A percentile compares a stretch with the other conserved stretches of the same genome.
Conservation (phyloP, 2,797 vertebrate genomes). For the Saxicola maurus region DNA sequence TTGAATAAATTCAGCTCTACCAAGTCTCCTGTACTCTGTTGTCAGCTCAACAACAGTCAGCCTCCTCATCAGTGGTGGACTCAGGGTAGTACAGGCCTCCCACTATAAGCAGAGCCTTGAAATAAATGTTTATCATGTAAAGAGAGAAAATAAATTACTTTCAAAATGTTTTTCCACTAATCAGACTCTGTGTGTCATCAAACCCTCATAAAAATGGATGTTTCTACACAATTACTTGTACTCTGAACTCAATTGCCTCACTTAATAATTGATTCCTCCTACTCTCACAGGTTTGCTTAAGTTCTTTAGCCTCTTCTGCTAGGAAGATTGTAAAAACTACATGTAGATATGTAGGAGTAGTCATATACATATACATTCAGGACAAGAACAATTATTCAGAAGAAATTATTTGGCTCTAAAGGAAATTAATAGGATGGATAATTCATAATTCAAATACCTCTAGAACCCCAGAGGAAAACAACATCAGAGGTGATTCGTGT, state of each 20-base stretch:
- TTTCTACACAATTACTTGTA: conserved; percentile 37
- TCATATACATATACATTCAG: not conserved
- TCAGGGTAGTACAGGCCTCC: not conserved
- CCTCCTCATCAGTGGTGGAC: not conserved
- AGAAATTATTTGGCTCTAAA: not conserved
- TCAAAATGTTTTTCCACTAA: not conserved
- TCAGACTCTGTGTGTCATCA: conserved; percentile 12
- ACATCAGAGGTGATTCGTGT: not conserved
- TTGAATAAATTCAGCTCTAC: not conserved
- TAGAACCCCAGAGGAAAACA: not conserved
- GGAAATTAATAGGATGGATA: not conserved
- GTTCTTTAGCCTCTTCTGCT: conserved; percentile 3
- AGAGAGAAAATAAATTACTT: conserved; percentile 3
- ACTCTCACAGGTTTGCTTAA: not conserved
- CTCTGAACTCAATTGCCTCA: not conserved
- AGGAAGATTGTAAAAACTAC: not conserved
- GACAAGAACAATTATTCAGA: not conserved
- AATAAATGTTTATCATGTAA: conserved; percentile 1
- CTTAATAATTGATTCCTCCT: conserved; percentile 41
- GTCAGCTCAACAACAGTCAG: not conserved
- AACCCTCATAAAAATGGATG: not conserved
- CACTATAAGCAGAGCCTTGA: not conserved
- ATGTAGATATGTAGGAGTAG: not conserved
- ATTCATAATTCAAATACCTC: not conserved
- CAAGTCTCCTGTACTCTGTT: not conserved